Percentiles rank a stretch among this genome's conserved stretches.
Evolutionary conservation across 2,113 vertebrate genomes (phyloP).

Genomic region (Dasyprocta punctata): DNA sequence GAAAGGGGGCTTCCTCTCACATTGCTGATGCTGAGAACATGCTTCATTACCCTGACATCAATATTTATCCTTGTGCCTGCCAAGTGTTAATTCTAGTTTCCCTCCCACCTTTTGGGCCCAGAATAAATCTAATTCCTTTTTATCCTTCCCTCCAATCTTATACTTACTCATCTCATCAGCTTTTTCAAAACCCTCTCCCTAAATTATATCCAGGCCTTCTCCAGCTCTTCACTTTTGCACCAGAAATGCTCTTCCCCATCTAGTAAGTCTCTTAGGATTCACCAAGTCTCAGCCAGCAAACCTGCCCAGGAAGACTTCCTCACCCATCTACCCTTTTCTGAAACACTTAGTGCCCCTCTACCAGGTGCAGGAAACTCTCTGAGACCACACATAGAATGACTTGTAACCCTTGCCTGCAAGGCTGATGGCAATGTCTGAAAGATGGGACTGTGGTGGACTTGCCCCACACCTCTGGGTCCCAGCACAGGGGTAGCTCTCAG

Average conservation of each 20-base stretch:
- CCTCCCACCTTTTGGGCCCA: neutral
- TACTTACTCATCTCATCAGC: no score
- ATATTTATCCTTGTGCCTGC: accelerated
- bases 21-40: neutral
- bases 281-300: neutral
- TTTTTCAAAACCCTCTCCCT: neutral
- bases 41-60: no score
- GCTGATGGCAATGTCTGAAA: neutral
- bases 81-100: neutral
- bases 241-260: neutral
- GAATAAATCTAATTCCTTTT: neutral
- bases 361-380: neutral
- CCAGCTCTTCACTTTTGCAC: neutral
- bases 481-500: neutral
- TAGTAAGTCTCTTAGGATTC: neutral
- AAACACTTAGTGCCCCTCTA: accelerated
- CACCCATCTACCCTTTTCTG: neutral
- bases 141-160: no score
- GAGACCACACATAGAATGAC: neutral
- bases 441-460: neutral
- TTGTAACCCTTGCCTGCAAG: neutral
- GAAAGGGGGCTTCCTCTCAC: neutral
- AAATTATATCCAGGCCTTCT: neutral
- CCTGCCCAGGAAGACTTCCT: neutral
- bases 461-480: no score